Base-by-base conservation (phyloP, 1,140 invertebrate genomes). In the Drosophila orosa region DNA sequence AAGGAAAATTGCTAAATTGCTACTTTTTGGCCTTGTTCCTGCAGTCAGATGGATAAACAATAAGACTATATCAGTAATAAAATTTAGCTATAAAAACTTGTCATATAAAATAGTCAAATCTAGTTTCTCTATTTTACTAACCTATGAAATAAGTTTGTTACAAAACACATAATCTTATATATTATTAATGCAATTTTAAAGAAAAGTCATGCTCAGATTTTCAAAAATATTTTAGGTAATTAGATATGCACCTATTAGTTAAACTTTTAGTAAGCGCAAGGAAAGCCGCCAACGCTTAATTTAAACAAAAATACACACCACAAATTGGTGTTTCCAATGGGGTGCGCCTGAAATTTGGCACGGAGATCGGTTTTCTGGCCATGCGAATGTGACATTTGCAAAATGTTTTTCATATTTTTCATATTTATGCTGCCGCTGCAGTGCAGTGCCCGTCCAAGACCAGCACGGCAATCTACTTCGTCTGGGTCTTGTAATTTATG, bases 361-460 rank as follows among this genome's bases (percentile, higher is more conserved):
- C 40, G 27, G 50, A 72, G 65, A 72, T 72, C 68, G 65, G 68
- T 72, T 72, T 72, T 47, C 68, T 48, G 33, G 39, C 68, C 35
- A 72, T 72, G 68, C 68, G 68, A 72, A 58, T 72, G 68, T 71
- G 68, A 72, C 68, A 72, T 72, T 72, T 72, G 54, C 65, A 72
- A 72, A 71, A 72, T 72, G 68, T 72, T 72, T 72, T 72, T 71
- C 66, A 71, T 71, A 71, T 71, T 71, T 71, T 25, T 71, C 65
- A 71, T 27, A 71, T 58, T 56, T 31, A 35, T 52, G 61, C 35
- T 54, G 44, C 25, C 22, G 63, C 44, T 6, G 31, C 31, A 25
- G 40, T n/a, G 27, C 27, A 27, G 40, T 44, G 56, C 40, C 65
- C 44, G 19, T 27, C 29, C 45, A 8, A 54, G 66, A n/a, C 42